Percentiles rank a stretch among this genome's conserved stretches.
Evolutionary conservation across 2,888 invertebrate species (phyloP).

Genomic region (Deroplatys truncata): DNA sequence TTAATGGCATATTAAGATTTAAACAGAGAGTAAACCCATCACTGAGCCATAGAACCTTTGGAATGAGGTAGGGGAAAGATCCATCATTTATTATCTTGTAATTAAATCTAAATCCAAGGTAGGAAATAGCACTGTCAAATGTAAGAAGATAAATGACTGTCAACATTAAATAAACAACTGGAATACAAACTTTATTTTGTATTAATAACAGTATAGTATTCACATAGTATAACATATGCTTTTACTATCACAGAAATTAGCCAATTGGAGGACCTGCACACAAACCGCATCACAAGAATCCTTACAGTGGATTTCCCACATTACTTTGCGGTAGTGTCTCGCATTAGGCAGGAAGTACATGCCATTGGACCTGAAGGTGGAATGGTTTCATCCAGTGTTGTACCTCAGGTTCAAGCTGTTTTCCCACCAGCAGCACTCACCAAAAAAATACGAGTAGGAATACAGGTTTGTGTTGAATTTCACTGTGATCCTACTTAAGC

Average conservation of each 20-base stretch:
- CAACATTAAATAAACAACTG: too few relatives aligned
- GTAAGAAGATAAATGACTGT: too few relatives aligned
- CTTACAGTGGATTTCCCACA: slow-evolving; percentile 96
- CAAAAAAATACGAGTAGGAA: slow-evolving; percentile 97
- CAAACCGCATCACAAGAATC: slow-evolving; percentile 88
- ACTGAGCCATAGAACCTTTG: too few relatives aligned
- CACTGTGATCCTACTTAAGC: too few relatives aligned
- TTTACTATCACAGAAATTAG: slow-evolving; percentile 55
- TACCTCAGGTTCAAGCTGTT: slow-evolving; percentile 80
- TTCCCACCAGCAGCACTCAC: slow-evolving; percentile 96
- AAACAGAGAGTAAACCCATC: too few relatives aligned
- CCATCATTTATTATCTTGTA: too few relatives aligned
- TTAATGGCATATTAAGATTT: too few relatives aligned
- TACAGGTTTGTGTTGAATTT: slow-evolving; percentile 62
- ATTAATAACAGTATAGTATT: too few relatives aligned
- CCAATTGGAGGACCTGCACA: slow-evolving; percentile 77
- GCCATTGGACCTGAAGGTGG: slow-evolving; percentile 97
- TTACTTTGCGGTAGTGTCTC: slow-evolving; percentile 93
- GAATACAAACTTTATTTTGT: too few relatives aligned
- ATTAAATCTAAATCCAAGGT: too few relatives aligned
- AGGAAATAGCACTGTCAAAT: too few relatives aligned
- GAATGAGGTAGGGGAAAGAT: too few relatives aligned
- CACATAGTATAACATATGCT: neutral
- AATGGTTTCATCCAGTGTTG: slow-evolving; percentile 89
- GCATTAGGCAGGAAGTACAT: slow-evolving; percentile 94